phyloP scores from a whole-genome alignment of 2,797 vertebrate species.

The Paguma larvata region DNA sequence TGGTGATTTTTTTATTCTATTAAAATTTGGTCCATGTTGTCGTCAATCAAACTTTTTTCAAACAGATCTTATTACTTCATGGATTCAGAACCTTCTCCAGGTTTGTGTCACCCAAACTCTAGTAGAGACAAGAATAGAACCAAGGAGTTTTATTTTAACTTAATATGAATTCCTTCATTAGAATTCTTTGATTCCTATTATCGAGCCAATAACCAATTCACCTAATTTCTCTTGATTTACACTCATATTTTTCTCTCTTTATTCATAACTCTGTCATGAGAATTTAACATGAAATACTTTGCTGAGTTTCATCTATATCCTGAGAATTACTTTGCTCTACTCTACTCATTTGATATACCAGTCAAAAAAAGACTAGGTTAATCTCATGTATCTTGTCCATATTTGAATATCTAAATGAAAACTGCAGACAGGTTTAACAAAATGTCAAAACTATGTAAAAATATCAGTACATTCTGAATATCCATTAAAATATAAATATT shows the following conservation, averaged over 20 bases:
- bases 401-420: background rate
- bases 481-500: background rate
- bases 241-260: background rate
- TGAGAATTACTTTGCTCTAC: background rate
- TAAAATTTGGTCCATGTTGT: background rate
- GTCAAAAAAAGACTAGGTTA: background rate
- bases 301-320: background rate
- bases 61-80: background rate
- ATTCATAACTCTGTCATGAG: background rate
- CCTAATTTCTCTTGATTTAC: background rate
- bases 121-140: background rate
- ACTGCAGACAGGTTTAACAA: background rate
- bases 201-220: background rate
- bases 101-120: background rate
- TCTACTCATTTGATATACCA: background rate
- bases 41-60: background rate
- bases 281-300: constrained; percentile 13
- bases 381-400: background rate
- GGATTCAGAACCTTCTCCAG: background rate
- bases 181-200: background rate
- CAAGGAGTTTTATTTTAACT: background rate
- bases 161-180: background rate
- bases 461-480: background rate
- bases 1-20: background rate
- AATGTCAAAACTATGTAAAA: background rate